Base-by-base conservation (phyloP, 2,113 vertebrate species). In the Nothobranchius furzeri region DNA sequence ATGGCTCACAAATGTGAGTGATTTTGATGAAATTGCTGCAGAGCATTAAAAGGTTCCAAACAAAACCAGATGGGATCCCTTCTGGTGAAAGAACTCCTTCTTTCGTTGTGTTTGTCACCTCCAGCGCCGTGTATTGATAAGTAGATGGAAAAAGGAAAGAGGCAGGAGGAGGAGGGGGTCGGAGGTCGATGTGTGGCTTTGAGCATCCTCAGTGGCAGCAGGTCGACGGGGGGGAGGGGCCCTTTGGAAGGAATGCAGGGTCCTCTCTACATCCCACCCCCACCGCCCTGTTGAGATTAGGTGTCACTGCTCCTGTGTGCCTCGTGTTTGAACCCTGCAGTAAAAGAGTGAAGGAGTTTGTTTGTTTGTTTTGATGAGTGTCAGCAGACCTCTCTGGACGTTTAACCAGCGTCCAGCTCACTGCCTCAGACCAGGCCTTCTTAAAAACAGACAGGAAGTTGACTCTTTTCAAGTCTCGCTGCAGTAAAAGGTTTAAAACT, bases 171-270 rank as follows among this genome's bases (percentile, higher is more conserved):
- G 61, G 24, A 9, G 17, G 61, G 13, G 10, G 53, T 47, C 42
- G 9, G 69, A 54, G 73, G 76, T 57, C 46, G 58, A 61, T 68
- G 76, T 85, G 78, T 85, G 74, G 72, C 82, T 91, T 84, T 88
- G 92, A 86, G 87, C 87, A 91, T 90, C 93, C 90, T 92, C 87
- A 67, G 90, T 91, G 90, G 92, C 88, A 85, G 92, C 92, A 92
- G 93, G 92, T 93, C 85, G 75, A 78, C 3, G 20, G 64, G 92
- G 83, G 90, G 87, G 86, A 82, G 78, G 90, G 92, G 85, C 89
- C 66, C 79, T 76, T 87, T 70, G 79, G 85, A 87, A 93, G 94
- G 95, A 95, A 96, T 96, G 95, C 89, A 86, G 90, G 90, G 92
- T 92, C 90, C 90, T 79, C 78, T 57, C 20, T 20, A 20, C 60